Percentiles rank a stretch among this genome's conserved stretches.
phyloP scores from a whole-genome alignment of 2,113 vertebrate species.

The Sander vitreus region DNA sequence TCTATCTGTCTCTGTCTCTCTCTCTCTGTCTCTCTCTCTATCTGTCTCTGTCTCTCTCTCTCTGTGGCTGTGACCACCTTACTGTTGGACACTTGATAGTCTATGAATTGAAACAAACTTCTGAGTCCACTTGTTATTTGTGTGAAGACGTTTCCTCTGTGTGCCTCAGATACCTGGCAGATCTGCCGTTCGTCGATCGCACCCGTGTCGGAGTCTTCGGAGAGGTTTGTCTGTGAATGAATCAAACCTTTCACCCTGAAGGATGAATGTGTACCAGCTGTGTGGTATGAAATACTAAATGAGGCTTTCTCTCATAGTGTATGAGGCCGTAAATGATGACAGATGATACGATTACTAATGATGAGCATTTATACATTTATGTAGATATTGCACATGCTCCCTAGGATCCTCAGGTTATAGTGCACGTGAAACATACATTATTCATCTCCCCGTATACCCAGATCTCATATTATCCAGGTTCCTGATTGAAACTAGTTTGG shows the following conservation, averaged over 20 bases:
- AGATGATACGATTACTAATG: not conserved
- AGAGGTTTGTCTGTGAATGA: slow-evolving; percentile 62
- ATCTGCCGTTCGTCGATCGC: slow-evolving; percentile 74
- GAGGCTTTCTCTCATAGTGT: not conserved
- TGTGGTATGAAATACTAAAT: not conserved
- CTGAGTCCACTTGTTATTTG: not conserved
- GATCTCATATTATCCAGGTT: not conserved
- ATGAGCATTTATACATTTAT: not conserved
- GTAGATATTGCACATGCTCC: not conserved
- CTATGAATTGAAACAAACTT: not conserved
- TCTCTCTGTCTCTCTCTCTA: not conserved
- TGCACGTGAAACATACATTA: not conserved
- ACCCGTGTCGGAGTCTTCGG: slow-evolving; percentile 76
- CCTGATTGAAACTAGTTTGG: not conserved
- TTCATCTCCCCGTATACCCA: not conserved
- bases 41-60: no score
- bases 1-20: no score
- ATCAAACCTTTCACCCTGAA: not conserved
- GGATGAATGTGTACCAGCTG: no score
- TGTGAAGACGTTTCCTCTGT: not conserved
- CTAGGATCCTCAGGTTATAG: not conserved
- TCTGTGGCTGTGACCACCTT: not conserved
- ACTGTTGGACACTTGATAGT: not conserved
- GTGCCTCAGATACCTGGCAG: slow-evolving; percentile 67
- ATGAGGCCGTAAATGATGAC: not conserved